Evolutionary conservation across 2,113 vertebrate genomes (phyloP).

Genomic region (Geococcyx californianus): DNA sequence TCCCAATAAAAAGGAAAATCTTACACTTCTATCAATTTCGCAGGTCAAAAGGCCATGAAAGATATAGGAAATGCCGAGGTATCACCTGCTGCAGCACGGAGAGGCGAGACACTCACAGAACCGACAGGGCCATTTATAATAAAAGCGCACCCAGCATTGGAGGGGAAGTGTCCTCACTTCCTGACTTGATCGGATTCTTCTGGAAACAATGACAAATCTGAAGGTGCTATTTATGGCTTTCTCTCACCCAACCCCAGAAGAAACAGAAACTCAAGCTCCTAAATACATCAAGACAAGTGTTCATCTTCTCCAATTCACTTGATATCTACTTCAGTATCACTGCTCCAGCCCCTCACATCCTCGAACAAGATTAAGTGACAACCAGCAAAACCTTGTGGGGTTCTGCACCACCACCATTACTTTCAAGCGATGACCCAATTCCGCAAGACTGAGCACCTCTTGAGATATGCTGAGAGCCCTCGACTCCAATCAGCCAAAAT

Average conservation of each 20-base stretch:
- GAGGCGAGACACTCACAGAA: background rate
- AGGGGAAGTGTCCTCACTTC: background rate
- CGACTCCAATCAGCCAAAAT: conserved; percentile 22
- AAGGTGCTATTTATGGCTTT: conserved; percentile 24
- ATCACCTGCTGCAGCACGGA: background rate
- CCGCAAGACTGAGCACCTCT: conserved; percentile 9
- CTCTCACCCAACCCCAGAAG: background rate
- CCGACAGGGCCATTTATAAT: background rate
- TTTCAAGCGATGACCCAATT: background rate
- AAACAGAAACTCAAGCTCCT: background rate
- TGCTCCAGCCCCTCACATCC: background rate
- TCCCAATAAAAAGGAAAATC: background rate
- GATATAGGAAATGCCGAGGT: background rate
- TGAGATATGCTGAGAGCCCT: conserved; percentile 7
- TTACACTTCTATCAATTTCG: background rate
- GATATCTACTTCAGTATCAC: background rate
- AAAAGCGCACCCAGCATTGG: background rate
- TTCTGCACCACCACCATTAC: background rate
- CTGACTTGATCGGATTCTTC: background rate
- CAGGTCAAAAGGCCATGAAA: background rate
- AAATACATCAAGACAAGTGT: background rate
- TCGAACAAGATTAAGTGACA: conserved; percentile 17
- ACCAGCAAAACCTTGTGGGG: background rate
- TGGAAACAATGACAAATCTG: conserved; percentile 42
- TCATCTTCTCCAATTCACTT: background rate